phyloP scores from a whole-genome alignment of 53 echinoderm and acorn worm genomes.

The Holothuria scabra region DNA sequence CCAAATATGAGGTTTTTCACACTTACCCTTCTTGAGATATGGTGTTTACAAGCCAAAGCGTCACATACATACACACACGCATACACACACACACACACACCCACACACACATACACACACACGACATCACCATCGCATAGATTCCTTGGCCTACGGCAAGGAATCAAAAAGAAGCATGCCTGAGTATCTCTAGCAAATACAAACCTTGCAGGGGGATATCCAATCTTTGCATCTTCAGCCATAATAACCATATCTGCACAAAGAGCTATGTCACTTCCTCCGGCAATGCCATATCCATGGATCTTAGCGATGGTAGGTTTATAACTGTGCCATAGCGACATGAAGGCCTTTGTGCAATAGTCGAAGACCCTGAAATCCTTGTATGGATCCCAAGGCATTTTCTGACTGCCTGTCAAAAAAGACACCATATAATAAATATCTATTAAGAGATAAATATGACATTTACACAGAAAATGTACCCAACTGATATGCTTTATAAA shows the following conservation, averaged over 20 bases:
- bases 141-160: too few relatives aligned
- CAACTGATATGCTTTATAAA: too few relatives aligned
- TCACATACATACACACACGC: too few relatives aligned
- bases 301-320: conserved; percentile 67
- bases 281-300: conserved; percentile 64
- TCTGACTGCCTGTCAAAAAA: conserved; percentile 52
- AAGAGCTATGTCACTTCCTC: conserved; percentile 65
- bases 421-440: neutral
- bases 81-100: too few relatives aligned
- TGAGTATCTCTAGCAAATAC: neutral
- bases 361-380: conserved; percentile 51
- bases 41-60: too few relatives aligned
- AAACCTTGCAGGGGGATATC: conserved; percentile 68
- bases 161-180: too few relatives aligned
- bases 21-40: too few relatives aligned
- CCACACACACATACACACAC: too few relatives aligned
- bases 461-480: too few relatives aligned
- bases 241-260: conserved; percentile 67
- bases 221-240: conserved; percentile 69
- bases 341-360: conserved; percentile 50
- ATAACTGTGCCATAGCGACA: conserved; percentile 67
- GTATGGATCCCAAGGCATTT: conserved; percentile 73
- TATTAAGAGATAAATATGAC: neutral
- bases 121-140: too few relatives aligned
- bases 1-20: too few relatives aligned